phyloP scores from a whole-genome alignment of 2,888 invertebrate genomes.

The Temnothorax unifasciatus region DNA sequence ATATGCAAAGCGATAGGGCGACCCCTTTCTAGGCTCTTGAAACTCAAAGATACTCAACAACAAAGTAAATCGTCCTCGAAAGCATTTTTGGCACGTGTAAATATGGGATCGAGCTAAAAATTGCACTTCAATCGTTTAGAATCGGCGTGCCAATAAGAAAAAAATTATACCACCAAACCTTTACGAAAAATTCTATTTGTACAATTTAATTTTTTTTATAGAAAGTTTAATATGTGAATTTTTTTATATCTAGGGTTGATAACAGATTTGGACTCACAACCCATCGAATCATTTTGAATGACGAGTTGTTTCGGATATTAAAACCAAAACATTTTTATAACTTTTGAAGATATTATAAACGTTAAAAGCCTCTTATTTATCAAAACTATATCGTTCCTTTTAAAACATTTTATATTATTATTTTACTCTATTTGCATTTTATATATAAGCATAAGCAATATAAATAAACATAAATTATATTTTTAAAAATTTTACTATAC shows the following conservation, averaged over 20 bases:
- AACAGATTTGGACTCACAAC: not conserved
- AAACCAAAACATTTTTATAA: not conserved
- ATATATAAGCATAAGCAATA: not conserved
- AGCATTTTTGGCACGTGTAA: slow-evolving; percentile 20
- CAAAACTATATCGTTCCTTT: not conserved
- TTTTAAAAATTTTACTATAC: not conserved
- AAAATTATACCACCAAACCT: not conserved
- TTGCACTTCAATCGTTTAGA: not conserved
- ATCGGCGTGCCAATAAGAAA: not conserved
- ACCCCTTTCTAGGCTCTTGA: slow-evolving; percentile 63
- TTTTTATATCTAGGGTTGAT: not conserved
- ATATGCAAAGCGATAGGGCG: slow-evolving; percentile 67
- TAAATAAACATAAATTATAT: not conserved
- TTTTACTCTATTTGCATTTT: not conserved
- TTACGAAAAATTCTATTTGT: not conserved
- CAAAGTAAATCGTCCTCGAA: slow-evolving; percentile 19
- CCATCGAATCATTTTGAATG: not conserved
- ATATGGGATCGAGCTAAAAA: slow-evolving; percentile 5
- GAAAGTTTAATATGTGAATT: not conserved
- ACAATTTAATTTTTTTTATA: not conserved
- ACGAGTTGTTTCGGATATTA: not conserved
- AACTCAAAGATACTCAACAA: slow-evolving; percentile 48
- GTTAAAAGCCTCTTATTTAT: not conserved
- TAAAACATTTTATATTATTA: not conserved
- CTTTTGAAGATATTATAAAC: not conserved